Conservation (phyloP, 2,888 invertebrate genomes). For the Aleiodes alternator region DNA sequence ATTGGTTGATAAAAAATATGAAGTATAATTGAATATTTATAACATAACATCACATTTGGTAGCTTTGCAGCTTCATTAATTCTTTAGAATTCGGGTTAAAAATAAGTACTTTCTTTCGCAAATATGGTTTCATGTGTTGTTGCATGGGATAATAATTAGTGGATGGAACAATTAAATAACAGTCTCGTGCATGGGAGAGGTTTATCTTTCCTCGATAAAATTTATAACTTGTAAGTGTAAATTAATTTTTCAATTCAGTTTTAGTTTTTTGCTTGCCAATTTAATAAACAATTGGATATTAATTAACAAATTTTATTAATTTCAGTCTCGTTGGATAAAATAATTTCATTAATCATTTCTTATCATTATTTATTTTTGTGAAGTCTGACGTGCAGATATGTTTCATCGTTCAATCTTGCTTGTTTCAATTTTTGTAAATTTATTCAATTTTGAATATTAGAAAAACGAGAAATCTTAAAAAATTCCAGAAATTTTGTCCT, state of each 20-base stretch:
- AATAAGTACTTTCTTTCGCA: constrained; percentile 31
- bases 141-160: constrained; percentile 57
- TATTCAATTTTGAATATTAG: not conserved
- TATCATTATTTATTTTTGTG: not conserved
- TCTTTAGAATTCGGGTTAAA: constrained; percentile 16
- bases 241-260: constrained; percentile 29
- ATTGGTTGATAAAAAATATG: no score
- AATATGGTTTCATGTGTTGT: no score
- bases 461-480: not conserved
- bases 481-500: not conserved
- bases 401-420: not conserved
- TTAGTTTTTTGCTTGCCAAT: constrained; percentile 27
- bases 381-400: not conserved
- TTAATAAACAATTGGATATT: constrained; percentile 43
- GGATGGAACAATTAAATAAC: constrained; percentile 68
- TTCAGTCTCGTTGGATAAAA: constrained; percentile 61
- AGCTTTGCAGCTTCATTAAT: constrained; percentile 1
- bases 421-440: not conserved
- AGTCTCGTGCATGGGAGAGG: constrained; percentile 58
- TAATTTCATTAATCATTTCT: not conserved
- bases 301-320: constrained; percentile 63
- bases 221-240: not conserved
- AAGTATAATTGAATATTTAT: not conserved
- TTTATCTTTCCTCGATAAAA: constrained; percentile 23
- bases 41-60: not conserved